These are phyloP conservation scores for Arvicanthis niloticus DNA, from an alignment of 2,113 vertebrate species.

Conservation along the genomic window DNA sequence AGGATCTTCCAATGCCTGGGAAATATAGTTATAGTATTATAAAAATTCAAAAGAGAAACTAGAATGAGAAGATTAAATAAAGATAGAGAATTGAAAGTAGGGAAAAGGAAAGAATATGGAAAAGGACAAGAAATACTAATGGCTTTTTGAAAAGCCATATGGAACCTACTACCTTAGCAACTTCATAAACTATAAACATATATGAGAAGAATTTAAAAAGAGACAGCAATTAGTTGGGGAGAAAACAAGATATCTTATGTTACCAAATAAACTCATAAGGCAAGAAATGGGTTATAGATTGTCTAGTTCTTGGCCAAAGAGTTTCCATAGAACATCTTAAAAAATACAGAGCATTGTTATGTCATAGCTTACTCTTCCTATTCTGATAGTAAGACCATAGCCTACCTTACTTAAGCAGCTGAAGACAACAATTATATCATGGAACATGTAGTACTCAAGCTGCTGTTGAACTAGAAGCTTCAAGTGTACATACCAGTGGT, in stretches of 20 bases:
- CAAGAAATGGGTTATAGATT: not conserved
- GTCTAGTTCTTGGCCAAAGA: not conserved
- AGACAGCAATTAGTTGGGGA: not conserved
- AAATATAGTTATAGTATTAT: not conserved
- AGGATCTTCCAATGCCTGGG: not conserved
- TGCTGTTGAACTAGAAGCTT: not conserved
- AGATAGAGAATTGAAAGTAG: not conserved
- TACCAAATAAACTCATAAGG: not conserved
- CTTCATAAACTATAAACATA: not conserved
- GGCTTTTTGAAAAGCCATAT: not conserved
- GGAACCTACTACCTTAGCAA: not conserved
- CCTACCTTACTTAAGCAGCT: no score
- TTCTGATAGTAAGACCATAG: no score
- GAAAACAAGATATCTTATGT: not conserved
- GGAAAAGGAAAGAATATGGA: not conserved
- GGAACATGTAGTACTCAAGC: not conserved
- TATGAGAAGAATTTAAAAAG: not conserved
- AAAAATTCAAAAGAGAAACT: not conserved
- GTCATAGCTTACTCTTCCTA: not conserved
- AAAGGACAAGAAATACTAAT: not conserved
- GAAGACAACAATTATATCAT: not conserved
- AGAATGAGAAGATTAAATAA: not conserved
- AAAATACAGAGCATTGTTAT: not conserved
- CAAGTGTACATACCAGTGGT: not conserved
- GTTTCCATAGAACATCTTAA: not conserved